Evolutionary conservation across 2,888 invertebrate species (phyloP), one percentile per base, ranked within the genome.

Genomic region (Mactromeris polynyma): DNA sequence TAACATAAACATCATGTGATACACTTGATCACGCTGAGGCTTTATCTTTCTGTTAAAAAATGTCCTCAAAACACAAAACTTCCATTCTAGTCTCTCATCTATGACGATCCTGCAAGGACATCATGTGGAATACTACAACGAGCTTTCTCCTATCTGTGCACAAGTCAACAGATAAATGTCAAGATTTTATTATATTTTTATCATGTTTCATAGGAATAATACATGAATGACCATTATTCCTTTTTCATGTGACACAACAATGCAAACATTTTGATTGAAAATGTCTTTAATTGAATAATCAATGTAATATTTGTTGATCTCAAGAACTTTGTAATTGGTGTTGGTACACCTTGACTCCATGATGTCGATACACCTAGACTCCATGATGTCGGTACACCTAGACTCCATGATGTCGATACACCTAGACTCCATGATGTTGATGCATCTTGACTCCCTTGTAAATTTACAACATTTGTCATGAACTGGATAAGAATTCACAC

Each of bases 41-140:
- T 64, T 9, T 64, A 26, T n/a, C 9, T 26, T 26, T 26, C 58
- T 64, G 26, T 2, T 64, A 64, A 64, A 64, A 46, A n/a, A 26
- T 64, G 26, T 26, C 58, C 58, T 64, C 73, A 73, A 11, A 36
- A 36, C 14, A 73, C 33, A 69, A 36, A 0, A 73, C 73, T 19
- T 58, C 73, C 1, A 33, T 64, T 82, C 82, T 82, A 82, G 82
- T 82, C 82, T 40, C 33, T 33, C 36, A 40, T 64, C 82, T 82
- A 36, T 64, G 64, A 64, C 14, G 64, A 82, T 38, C 40, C n/a
- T 36, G 19, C 64, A 40, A 64, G 40, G 82, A 64, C 82, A 33
- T 36, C 17, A 64, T 21, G 17, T 82, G 40, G 64, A 82, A 81
- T 80, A 82, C 82, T 82, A 82, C 82, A 64, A 40, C 58, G 64